Evolutionary conservation across 1,140 invertebrate species (phyloP), one percentile per base, ranked within the genome.

Genomic region (Hypsibius dujardini): DNA sequence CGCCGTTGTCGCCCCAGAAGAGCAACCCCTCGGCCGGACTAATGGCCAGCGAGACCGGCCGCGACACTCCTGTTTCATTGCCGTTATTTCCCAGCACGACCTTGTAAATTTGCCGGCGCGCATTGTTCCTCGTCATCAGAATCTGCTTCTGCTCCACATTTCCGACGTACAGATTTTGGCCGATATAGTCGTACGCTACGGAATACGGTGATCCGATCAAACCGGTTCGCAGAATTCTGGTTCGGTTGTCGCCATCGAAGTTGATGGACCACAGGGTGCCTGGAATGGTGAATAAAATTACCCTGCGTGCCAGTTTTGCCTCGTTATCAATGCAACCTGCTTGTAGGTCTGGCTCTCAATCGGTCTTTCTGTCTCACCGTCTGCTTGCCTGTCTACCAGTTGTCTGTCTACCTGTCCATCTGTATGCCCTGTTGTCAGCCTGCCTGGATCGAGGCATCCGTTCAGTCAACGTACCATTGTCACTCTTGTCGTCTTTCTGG

Each of bases 1-100:
- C 90, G 2, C 95, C 95, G 74, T 91, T 89, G 77, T 98, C 95
- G 1, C 94, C 85, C 94, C 95, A 98, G 80, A 92, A 96, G 2
- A 96, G 79, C 81, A 67, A 89, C 82, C 92, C 95, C 75, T 90
- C 88, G 1, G 84, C 84, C 0, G 95, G 93, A 82, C 98, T 92
- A 1, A 98, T 80, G 72, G 87, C 90, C 69, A 98, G 86, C 0
- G 88, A 84, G 75, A 86, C 88, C 0, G 95, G 95, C 76, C 87
- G 87, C 0, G 90, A 88, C 7, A 97, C 90, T 0, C 91, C 92
- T 0, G 84, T 85, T 70, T 83, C 85, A 71, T 86, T 90, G 0
- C 94, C 93, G 76, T 92, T 88, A 77, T 97, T 97, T 0, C 88
- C 87, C 40, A 98, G 79, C 45, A 98, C 86, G 1, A 95, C 87